These are phyloP conservation scores for Aphidius gifuensis DNA, from an alignment of 1,140 invertebrate species.

Conservation along the genomic window DNA sequence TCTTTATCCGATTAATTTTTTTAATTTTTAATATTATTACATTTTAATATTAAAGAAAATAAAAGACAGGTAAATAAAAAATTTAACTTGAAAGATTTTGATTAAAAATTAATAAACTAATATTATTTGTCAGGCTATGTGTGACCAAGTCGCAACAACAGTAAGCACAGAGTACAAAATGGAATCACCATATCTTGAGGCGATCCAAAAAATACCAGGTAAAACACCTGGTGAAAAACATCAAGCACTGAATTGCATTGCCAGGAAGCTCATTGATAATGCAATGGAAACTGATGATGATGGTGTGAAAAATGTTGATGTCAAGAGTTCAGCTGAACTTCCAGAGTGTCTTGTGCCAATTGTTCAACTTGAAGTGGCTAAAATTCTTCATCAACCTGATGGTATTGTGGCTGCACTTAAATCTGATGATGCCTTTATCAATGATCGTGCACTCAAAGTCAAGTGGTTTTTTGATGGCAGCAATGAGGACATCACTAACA, in stretches of 20 bases:
- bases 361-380: neutral
- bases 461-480: constrained; percentile 35
- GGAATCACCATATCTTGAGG: constrained; percentile 11
- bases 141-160: too few relatives aligned
- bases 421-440: constrained; percentile 32
- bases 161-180: neutral
- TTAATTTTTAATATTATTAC: too few relatives aligned
- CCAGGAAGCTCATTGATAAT: neutral
- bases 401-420: constrained; percentile 35
- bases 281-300: too few relatives aligned
- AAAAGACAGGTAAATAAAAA: too few relatives aligned
- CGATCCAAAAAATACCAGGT: constrained; percentile 14
- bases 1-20: too few relatives aligned
- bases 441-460: constrained; percentile 36
- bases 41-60: too few relatives aligned
- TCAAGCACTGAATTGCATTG: constrained; percentile 6
- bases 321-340: neutral
- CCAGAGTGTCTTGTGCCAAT: constrained; percentile 1
- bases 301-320: neutral
- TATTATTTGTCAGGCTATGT: too few relatives aligned
- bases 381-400: constrained; percentile 2
- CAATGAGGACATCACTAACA: constrained; percentile 26
- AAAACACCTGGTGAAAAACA: constrained; percentile 13
- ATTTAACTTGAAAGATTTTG: too few relatives aligned
- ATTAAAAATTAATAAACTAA: too few relatives aligned